Percentiles rank a stretch among this genome's conserved stretches.
Conservation (phyloP, 2,113 vertebrate genomes). For the Thalassarche chlororhynchos region DNA sequence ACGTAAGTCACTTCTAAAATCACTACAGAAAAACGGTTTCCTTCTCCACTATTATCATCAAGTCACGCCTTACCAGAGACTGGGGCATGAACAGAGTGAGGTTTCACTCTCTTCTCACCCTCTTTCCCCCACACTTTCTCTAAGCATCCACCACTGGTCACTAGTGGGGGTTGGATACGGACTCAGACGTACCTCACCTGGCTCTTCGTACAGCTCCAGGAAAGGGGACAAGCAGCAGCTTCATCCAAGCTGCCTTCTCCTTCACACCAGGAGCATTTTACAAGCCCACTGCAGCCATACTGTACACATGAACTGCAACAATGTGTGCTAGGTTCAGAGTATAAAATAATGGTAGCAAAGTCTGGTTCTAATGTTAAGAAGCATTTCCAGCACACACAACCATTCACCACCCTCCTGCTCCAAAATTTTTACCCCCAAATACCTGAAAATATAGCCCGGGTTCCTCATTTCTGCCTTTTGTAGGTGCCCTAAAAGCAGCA, state of each 20-base stretch:
- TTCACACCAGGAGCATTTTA: neutral
- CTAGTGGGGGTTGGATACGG: fast-evolving
- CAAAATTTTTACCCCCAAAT: neutral
- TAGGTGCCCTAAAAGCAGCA: neutral
- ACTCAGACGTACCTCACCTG: neutral
- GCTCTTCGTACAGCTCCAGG: neutral
- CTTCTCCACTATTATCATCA: neutral
- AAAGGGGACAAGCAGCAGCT: neutral
- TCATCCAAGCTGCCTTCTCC: neutral
- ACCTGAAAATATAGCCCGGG: neutral
- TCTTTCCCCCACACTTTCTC: neutral
- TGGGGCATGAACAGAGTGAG: neutral
- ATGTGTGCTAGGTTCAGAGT: neutral
- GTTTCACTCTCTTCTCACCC: neutral
- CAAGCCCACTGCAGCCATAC: neutral
- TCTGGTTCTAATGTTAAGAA: neutral
- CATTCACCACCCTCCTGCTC: neutral
- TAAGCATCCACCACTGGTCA: neutral
- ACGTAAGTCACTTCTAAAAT: neutral
- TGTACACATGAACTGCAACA: neutral
- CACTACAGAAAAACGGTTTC: neutral
- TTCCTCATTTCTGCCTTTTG: neutral
- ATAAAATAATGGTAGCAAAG: neutral
- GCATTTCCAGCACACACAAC: neutral
- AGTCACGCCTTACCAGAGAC: neutral